Base-by-base conservation (phyloP, 2,888 invertebrate species). In the Portevinia maculata region DNA sequence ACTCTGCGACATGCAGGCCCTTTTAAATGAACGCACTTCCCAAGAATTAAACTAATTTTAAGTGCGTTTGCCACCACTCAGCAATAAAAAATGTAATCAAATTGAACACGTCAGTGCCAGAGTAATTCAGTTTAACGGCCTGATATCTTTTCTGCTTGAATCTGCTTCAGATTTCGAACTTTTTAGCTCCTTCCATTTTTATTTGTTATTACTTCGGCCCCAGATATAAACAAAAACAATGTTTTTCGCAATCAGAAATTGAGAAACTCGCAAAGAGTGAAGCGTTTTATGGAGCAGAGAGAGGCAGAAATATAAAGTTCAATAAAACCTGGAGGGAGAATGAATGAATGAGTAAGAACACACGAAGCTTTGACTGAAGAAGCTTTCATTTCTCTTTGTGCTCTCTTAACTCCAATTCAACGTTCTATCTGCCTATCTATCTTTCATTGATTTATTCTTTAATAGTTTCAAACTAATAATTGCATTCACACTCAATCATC, bases 381-480 rank as follows among this genome's bases (percentile, higher is more conserved):
- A 62, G 71, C 71, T 71, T 62, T 60, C 9, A 1, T 1, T 55
- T 46, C 71, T 71, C 71, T 71, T 62, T 7, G 6, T 4, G 1
- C 24, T 65, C 74, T 65, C 65, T 74, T 57, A 59, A 32, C 9
- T 39, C 32, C 21, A 3, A 44, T 15, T 57, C 34, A 13, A 19
- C 39, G 24, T 39, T 52, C 50, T 48, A 48, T 46, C 48, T 60
- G n/a, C 28, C n/a, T 19, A 55, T 70, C 24, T 24, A 24, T 24
- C 24, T 78, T 30, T 62, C 39, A 44, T 15, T 1, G 30, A 15
- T 30, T 52, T 15, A n/a, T 11, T n/a, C 9, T 65, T 52, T 57
- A 37, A 34, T 37, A 46, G 52, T 32, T 57, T 34, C 30, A 67
- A 64, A 34, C 28, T 53, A 24, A 17, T 41, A 65, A 74, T 65